Conservation (phyloP, 2,113 vertebrate species). For the Lichenostomus cassidix region DNA sequence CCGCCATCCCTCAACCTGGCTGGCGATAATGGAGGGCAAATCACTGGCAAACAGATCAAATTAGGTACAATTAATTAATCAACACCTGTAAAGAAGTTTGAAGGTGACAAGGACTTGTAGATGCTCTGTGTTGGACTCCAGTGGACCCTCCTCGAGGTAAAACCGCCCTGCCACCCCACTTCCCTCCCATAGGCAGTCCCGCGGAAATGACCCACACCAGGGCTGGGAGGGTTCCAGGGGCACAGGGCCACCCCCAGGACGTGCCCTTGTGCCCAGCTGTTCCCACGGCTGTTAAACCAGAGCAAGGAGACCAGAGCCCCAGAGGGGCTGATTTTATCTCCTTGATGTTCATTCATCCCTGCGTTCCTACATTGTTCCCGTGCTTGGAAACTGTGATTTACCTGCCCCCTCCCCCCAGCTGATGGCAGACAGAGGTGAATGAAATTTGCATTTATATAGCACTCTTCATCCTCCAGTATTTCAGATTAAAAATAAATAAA, state of each 20-base stretch:
- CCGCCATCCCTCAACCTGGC: accelerated
- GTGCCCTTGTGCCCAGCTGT: neutral
- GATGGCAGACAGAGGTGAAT: accelerated
- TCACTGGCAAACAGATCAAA: neutral
- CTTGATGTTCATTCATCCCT: accelerated
- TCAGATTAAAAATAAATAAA: neutral
- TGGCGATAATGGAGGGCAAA: neutral
- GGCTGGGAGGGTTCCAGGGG: neutral
- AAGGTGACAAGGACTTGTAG: neutral
- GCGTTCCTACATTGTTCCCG: accelerated
- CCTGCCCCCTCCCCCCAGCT: neutral
- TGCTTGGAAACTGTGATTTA: neutral
- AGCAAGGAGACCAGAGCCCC: neutral
- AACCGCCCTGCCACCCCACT: neutral
- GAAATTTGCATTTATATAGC: neutral
- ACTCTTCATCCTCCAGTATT: neutral
- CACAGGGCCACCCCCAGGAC: neutral
- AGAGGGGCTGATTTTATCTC: neutral
- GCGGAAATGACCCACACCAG: accelerated
- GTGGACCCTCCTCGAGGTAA: neutral
- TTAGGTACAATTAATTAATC: neutral
- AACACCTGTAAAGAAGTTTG: neutral
- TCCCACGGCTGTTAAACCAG: accelerated
- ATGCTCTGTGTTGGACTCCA: neutral
- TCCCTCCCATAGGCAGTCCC: neutral